phyloP scores from a whole-genome alignment of 2,888 invertebrate genomes.

The Scaptomyza parva region DNA sequence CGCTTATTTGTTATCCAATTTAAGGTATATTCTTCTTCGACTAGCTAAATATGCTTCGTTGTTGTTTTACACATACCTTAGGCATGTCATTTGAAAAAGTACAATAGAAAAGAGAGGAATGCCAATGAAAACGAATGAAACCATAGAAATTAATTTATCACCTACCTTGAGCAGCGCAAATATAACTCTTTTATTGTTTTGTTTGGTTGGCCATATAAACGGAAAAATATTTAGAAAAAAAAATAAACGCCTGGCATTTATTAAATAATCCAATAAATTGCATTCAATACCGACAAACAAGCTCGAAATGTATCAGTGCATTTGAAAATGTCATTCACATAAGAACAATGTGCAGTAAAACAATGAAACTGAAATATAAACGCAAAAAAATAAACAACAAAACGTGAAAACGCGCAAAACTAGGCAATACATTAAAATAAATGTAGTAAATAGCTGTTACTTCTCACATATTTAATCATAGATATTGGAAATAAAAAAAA shows the following conservation, averaged over 20 bases:
- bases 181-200: conserved; percentile 67
- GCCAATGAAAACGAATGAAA: conserved; percentile 78
- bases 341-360: conserved; percentile 61
- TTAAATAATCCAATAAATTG: conserved; percentile 58
- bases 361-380: conserved; percentile 58
- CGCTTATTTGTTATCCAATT: background rate
- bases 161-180: conserved; percentile 68
- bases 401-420: conserved; percentile 57
- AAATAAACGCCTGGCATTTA: conserved; percentile 44
- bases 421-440: conserved; percentile 37
- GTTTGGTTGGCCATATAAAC: conserved; percentile 52
- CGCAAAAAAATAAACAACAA: conserved; percentile 49
- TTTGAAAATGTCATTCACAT: conserved; percentile 49
- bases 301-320: conserved; percentile 44
- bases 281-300: conserved; percentile 24
- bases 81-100: conserved; percentile 72
- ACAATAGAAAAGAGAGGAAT: conserved; percentile 63
- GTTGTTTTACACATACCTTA: conserved; percentile 36
- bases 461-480: conserved; percentile 6
- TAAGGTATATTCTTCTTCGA: conserved; percentile 32
- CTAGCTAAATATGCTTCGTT: conserved; percentile 10
- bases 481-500: conserved; percentile 31
- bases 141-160: conserved; percentile 80
- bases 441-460: conserved; percentile 38
- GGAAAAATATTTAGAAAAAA: conserved; percentile 13